These are phyloP conservation scores for Spilarctia lutea DNA, from an alignment of 2,888 invertebrate genomes.

Conservation along the genomic window DNA sequence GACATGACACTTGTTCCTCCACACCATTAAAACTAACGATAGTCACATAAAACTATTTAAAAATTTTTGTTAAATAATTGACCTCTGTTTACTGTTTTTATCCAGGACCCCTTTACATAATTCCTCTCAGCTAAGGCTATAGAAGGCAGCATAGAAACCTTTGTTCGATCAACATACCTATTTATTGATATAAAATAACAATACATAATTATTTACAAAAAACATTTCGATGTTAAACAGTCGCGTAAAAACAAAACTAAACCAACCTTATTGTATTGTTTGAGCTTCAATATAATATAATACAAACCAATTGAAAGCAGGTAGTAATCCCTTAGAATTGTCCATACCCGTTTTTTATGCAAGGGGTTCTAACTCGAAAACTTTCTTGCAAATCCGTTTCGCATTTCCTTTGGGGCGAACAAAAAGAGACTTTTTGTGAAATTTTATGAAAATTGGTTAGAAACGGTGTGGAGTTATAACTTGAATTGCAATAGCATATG, in stretches of 20 bases:
- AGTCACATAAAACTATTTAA: too few relatives aligned
- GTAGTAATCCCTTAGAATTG: slow-evolving; percentile 22
- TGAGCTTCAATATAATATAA: slow-evolving; percentile 1
- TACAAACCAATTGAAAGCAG: background rate
- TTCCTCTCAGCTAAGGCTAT: background rate
- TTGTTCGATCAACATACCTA: background rate
- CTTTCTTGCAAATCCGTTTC: slow-evolving; percentile 34
- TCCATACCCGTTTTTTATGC: slow-evolving; percentile 29
- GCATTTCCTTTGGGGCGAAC: slow-evolving; percentile 31
- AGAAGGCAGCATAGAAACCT: background rate
- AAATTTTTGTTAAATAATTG: too few relatives aligned
- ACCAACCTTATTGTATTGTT: slow-evolving; percentile 13
- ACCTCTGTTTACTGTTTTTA: too few relatives aligned
- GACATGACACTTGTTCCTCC: too few relatives aligned
- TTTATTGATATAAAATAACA: background rate
- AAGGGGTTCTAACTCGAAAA: slow-evolving; percentile 33
- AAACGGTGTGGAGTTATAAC: slow-evolving; percentile 31
- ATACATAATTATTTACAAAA: background rate
- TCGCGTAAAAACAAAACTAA: background rate
- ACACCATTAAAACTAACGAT: too few relatives aligned
- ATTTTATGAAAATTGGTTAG: slow-evolving; percentile 37
- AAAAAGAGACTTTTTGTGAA: slow-evolving; percentile 36
- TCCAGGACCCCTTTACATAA: too few relatives aligned
- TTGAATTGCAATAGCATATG: slow-evolving; percentile 21
- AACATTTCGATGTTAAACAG: background rate